These are phyloP conservation scores for Ciona savignyi DNA, from an alignment of 23 tunicate genomes.

Conservation along the genomic window DNA sequence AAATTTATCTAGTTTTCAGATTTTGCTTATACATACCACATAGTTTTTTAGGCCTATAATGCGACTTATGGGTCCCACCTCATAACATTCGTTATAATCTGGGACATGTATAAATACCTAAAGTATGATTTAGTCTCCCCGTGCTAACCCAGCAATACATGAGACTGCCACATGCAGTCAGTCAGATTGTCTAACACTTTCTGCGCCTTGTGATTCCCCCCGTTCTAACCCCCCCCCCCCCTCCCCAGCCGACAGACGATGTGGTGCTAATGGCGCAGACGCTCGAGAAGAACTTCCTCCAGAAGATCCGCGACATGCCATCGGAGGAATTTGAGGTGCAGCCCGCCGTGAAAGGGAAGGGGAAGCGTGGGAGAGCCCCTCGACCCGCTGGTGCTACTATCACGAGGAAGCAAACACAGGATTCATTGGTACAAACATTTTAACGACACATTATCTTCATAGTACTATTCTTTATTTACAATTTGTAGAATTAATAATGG, in stretches of 20 bases:
- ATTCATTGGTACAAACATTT: slow-evolving; percentile 44
- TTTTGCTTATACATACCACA: no score
- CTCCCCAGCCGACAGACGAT: slow-evolving; percentile 85
- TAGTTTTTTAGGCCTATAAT: no score
- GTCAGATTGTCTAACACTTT: no score
- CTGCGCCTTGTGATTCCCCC: no score
- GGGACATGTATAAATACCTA: no score
- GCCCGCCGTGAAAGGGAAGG: slow-evolving; percentile 38
- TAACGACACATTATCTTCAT: neutral
- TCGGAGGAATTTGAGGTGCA: slow-evolving; percentile 62
- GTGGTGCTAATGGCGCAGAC: slow-evolving; percentile 94
- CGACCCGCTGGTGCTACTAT: slow-evolving; percentile 13
- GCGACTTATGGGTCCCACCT: neutral
- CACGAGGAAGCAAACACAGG: slow-evolving; percentile 68
- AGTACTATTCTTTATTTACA: no score
- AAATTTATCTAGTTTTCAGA: no score
- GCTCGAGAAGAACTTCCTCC: slow-evolving; percentile 74
- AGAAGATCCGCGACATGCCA: slow-evolving; percentile 92
- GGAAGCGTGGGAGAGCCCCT: slow-evolving; percentile 27
- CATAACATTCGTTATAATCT: no score
- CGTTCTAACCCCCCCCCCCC: no score
- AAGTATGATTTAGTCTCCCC: no score
- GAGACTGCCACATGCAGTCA: no score
- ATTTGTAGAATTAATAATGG: neutral
- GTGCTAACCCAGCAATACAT: no score